Base-by-base conservation (phyloP, 2,888 invertebrate genomes). In the Watsonalla cultraria region DNA sequence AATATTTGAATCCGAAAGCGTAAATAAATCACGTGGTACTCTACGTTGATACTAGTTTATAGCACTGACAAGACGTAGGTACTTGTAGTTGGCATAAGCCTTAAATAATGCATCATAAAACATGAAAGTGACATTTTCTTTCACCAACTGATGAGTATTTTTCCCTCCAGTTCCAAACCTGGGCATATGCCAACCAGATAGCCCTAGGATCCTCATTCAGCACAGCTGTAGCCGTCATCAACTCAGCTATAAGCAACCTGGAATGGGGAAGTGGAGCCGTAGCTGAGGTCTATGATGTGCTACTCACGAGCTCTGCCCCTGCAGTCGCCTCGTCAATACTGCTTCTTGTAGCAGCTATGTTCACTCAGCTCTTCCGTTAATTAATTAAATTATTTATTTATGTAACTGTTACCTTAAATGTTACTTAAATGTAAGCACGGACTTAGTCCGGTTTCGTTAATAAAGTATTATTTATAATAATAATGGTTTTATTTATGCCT, bases 81-180 rank as follows among this genome's bases (percentile, higher is more conserved):
- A n/a, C n/a, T n/a, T n/a, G 24, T 24, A 24, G 24, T 24, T 24
- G 4, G n/a, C n/a, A n/a, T n/a, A n/a, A n/a, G n/a, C n/a, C 24
- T 24, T 24, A 24, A 24, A 24, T 24, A 24, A 24, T 24, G 24
- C 24, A 24, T 24, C 24, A 24, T 24, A 24, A 24, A 24, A 24
- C 24, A 24, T 24, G 1, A 24, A 24, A 24, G 24, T 34, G 24
- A 13, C 34, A 6, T 35, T 5, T 14, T 47, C 45, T 45, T 6
- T 13, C 33, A 45, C 46, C 8, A 46, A 46, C 8, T 57, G 7
- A 37, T 39, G 35, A 33, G 6, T 52, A 34, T 47, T 13, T 48
- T 55, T 51, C 34, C 51, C 59, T 68, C 64, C 76, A 90, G 90
- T 86, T 88, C 80, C 86, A 86, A 70, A 15, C 54, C 0, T 90